Evolutionary conservation across 2,113 vertebrate species (phyloP).

Genomic region (Ptychochromis oligacanthus): DNA sequence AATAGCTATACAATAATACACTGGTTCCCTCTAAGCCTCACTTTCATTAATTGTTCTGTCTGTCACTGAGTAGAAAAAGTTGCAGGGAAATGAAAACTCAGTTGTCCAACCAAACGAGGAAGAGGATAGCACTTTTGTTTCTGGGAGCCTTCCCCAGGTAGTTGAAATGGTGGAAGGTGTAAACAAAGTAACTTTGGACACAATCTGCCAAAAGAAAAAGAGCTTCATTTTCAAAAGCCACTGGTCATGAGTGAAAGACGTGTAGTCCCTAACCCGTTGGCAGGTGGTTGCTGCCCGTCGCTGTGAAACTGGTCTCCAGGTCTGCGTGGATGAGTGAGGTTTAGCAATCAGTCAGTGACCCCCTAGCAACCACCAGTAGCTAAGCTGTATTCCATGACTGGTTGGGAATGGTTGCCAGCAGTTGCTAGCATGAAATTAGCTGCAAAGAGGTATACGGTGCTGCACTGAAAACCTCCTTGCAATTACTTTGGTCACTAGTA

Average conservation of each 20-base stretch:
- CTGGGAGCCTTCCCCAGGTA: rapidly evolving
- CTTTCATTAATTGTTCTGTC: background rate
- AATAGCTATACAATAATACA: background rate
- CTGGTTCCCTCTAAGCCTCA: too few species aligned
- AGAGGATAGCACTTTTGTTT: rapidly evolving
- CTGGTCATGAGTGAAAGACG: background rate
- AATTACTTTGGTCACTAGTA: too few species aligned
- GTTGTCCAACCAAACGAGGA: background rate
- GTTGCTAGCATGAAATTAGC: too few species aligned
- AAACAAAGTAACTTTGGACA: background rate
- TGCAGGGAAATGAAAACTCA: too few species aligned
- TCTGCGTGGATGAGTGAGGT: too few species aligned
- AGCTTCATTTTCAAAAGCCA: background rate
- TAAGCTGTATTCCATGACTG: too few species aligned
- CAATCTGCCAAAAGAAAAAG: background rate
- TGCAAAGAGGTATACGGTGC: too few species aligned
- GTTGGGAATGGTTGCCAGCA: too few species aligned
- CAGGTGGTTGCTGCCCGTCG: background rate
- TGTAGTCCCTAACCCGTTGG: background rate
- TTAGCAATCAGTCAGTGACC: background rate
- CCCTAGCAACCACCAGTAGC: too few species aligned
- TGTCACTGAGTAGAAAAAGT: too few species aligned
- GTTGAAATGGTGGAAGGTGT: background rate
- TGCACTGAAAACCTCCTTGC: too few species aligned
- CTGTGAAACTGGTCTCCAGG: too few species aligned